Evolutionary conservation across 2,113 vertebrate genomes (phyloP), one percentile per base, ranked within the genome.

Genomic region (Engystomops pustulosus): DNA sequence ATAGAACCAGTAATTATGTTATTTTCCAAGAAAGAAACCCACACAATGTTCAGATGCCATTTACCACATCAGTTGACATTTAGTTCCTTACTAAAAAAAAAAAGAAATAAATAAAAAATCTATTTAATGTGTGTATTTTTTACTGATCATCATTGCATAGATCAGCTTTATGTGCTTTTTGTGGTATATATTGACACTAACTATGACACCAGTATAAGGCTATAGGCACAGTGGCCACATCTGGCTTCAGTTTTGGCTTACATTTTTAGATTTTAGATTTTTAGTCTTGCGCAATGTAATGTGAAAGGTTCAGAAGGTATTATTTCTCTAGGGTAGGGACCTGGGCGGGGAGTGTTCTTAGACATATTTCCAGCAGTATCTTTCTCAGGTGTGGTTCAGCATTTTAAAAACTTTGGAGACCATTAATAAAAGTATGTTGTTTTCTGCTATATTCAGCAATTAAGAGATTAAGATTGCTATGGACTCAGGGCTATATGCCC

Each of bases 301-400:
- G 49, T 76, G 25, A 55, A 49, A 20, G 45, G 10, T 49, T 49
- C 27, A 51, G 15, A 20, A 49, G 15, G 47, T 34, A n/a, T 58
- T 53, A 55, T 76, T 76, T 53, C 72, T 25, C 3, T 4, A 75
- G 72, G 47, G 72, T 4, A 75, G 11, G 27, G 47, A 55, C 30
- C 20, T 25, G 51, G 74, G 49, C 8, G 49, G 74, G 49, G 74
- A 38, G 32, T 10, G 7, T 77, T 70, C 17, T 14, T 34, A 23
- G 23, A 76, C 49, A 55, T 76, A 76, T 30, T 51, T 77, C 36
- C 47, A 32, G 27, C 72, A 11, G 20, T 77, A 58, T 18, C 4
- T 55, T 58, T 51, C 45, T 51, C 74, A 77, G 74, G 74, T 77
- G 74, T 77, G 74, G 74, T 38, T 36, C 30, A 36, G 8, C 10